These are phyloP conservation scores for Pammene aurita DNA, from an alignment of 2,888 invertebrate genomes.

Conservation along the genomic window DNA sequence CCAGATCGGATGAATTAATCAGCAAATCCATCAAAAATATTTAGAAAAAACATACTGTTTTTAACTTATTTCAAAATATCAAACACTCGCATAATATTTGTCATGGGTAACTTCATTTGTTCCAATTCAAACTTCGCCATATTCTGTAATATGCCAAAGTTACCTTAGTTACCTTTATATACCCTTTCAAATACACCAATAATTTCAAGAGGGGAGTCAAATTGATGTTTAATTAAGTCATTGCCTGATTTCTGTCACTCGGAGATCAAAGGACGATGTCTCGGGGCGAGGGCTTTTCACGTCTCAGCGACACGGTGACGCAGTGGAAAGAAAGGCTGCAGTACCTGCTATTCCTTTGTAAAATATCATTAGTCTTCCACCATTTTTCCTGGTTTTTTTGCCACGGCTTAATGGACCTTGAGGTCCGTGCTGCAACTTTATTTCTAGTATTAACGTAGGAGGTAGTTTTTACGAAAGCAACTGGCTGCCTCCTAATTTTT, in stretches of 20 bases:
- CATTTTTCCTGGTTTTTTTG: too few relatives aligned
- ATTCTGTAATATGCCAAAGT: conserved; percentile 16
- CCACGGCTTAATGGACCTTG: too few relatives aligned
- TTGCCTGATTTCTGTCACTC: conserved; percentile 61
- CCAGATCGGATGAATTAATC: too few relatives aligned
- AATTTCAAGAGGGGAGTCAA: conserved; percentile 49
- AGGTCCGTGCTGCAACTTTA: too few relatives aligned
- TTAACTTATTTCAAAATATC: too few relatives aligned
- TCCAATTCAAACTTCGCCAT: conserved; percentile 9
- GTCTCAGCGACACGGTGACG: conserved; percentile 40
- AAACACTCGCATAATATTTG: too few relatives aligned
- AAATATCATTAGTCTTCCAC: too few relatives aligned
- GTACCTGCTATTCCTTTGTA: not conserved
- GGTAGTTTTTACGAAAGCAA: too few relatives aligned
- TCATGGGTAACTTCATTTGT: not conserved
- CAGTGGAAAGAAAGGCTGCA: not conserved
- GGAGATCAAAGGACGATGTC: conserved; percentile 64
- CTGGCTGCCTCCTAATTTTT: too few relatives aligned
- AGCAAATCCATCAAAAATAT: too few relatives aligned
- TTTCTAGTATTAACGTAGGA: too few relatives aligned
- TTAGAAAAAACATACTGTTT: too few relatives aligned
- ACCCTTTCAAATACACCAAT: conserved; percentile 38
- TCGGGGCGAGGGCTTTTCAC: conserved; percentile 54
- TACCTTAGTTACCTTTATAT: conserved; percentile 18
- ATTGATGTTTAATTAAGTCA: conserved; percentile 72